Conservation (phyloP, 2,797 vertebrate genomes). For the Bucorvus abyssinicus region DNA sequence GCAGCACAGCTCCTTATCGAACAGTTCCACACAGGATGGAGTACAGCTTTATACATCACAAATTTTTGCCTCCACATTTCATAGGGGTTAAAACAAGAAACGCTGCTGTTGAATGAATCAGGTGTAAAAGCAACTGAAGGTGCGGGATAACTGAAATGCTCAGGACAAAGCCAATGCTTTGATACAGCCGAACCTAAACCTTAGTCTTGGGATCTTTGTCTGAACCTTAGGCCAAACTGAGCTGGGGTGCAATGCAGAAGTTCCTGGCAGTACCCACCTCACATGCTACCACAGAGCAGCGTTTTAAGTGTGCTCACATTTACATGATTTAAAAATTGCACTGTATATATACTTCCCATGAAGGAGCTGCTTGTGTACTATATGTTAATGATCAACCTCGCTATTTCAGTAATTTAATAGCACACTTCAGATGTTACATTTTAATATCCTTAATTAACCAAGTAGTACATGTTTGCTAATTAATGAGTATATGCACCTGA, state of each 20-base stretch:
- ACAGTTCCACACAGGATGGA: neutral
- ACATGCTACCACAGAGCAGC: neutral
- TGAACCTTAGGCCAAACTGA: neutral
- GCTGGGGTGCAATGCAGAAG: neutral
- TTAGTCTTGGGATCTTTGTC: neutral
- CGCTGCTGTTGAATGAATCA: neutral
- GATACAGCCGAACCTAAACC: neutral
- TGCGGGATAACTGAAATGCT: neutral
- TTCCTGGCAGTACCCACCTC: neutral
- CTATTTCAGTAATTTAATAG: conserved; percentile 42
- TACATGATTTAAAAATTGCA: neutral
- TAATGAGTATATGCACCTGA: conserved; percentile 26
- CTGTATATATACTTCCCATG: neutral
- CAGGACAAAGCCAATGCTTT: neutral
- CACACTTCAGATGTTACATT: conserved; percentile 21
- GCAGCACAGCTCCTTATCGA: neutral
- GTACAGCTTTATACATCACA: neutral
- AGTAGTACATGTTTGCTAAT: neutral
- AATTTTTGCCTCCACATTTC: neutral
- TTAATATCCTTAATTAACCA: conserved; percentile 51
- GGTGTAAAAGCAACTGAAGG: neutral
- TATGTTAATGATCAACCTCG: conserved; percentile 6
- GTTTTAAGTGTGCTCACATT: neutral
- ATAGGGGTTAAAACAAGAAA: neutral
- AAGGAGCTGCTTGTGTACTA: conserved; percentile 9